Percentiles rank a stretch among this genome's conserved stretches.
phyloP scores from a whole-genome alignment of 2,113 vertebrate genomes.

The Heloderma charlesbogerti region DNA sequence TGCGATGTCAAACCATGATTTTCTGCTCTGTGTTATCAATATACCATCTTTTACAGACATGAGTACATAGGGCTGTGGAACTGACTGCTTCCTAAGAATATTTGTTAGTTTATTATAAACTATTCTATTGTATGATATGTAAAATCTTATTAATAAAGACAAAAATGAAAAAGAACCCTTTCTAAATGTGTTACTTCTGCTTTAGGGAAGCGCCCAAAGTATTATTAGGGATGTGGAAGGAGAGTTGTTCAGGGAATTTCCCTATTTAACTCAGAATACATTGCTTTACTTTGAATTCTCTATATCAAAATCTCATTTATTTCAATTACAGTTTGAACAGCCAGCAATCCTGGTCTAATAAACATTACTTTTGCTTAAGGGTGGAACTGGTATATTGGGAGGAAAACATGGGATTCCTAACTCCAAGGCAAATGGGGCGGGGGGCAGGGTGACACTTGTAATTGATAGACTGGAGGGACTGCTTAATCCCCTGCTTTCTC shows the following conservation, averaged over 20 bases:
- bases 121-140: slow-evolving; percentile 41
- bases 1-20: neutral
- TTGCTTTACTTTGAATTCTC: neutral
- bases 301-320: neutral
- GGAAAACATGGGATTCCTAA: neutral
- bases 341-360: neutral
- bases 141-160: too few species aligned
- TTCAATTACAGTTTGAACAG: neutral
- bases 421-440: neutral
- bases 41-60: neutral
- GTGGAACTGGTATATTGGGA: neutral
- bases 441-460: neutral
- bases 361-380: neutral
- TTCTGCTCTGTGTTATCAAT: neutral
- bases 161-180: neutral
- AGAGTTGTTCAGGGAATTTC: neutral
- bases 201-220: neutral
- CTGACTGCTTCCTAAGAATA: neutral
- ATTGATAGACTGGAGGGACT: too few species aligned
- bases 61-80: slow-evolving; percentile 15
- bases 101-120: slow-evolving; percentile 46
- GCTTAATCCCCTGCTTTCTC: neutral
- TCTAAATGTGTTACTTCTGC: neutral
- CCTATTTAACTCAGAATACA: neutral
- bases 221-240: neutral